Evolutionary conservation across 64 coral and sea anemone genomes (phyloP), one percentile per base, ranked within the genome.

Genomic region (Porites australiensis): DNA sequence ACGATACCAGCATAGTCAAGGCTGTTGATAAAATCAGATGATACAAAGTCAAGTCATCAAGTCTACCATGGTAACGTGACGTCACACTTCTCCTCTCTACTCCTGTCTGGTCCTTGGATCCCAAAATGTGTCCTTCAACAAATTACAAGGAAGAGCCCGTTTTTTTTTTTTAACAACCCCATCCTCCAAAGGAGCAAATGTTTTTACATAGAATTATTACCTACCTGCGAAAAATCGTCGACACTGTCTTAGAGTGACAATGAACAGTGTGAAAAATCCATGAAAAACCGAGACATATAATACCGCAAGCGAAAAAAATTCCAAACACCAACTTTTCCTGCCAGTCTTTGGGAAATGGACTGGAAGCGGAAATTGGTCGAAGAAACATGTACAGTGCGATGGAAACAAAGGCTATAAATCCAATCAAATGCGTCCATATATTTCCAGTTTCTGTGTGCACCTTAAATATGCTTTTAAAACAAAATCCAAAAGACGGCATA

Each of bases 391-490:
- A 96, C 62, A 89, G 52, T 53, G 90, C 86, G 2, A 93, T 88
- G 62, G 79, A 85, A 70, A 96, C 82, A 76, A 96, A 96, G 7
- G 79, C 91, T 37, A 96, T 21, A 70, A 96, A 96, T 14, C 95
- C 95, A 62, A 96, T 60, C 67, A 96, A 88, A 75, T 96, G 95
- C 44, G 90, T 96, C 95, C 95, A 96, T 55, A 96, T 96, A 57
- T 96, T 96, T 5, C 95, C 95, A n/a, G 95, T 96, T 67, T 96
- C 95, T 47, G 90, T 90, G 67, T 96, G 95, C 13, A 96, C 55
- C 58, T 77, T 87, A 86, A 96, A 96, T 12, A 96, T 93, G 64
- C 95, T 96, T 70, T 83, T 86, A 64, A 96, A 96, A 18, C 95
- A 96, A 12, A 54, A 89, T 49, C 74, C 79, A 79, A 96, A 93